Evolutionary conservation across 2,888 invertebrate genomes (phyloP), one percentile per base, ranked within the genome.

Genomic region (Andrena haemorrhoa): DNA sequence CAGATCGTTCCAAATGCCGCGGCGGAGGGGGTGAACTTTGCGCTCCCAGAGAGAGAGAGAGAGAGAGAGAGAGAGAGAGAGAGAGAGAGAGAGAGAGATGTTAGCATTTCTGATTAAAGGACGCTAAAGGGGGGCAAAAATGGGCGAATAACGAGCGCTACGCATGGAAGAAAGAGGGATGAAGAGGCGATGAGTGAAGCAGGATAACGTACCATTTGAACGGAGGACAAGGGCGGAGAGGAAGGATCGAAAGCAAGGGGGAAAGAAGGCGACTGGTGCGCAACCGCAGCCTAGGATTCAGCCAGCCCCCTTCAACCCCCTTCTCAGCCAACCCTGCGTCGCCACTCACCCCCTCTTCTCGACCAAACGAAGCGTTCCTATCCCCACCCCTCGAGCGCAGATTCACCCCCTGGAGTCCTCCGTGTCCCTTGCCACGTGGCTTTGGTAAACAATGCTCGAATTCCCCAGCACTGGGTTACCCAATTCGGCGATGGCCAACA

Each of bases 361-460:
- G 26, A 51, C 53, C 63, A n/a, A 69, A 47, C 65, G 79, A 73
- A 82, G 82, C 81, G 79, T 58, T 82, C 64, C 53, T 8, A 63
- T 61, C 81, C 83, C 85, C 66, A 63, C 79, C 65, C 68, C 53
- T 35, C 56, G 56, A 29, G 29, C 83, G 31, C 72, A 53, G 74
- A 79, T 81, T 79, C 79, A 58, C 72, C 51, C 64, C 85, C 76
- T 71, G 58, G 71, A 81, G 80, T 75, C 79, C 77, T 56, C 84
- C 51, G 63, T 60, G 65, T 73, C 41, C 31, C 64, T 12, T 74
- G 84, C 90, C 90, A 91, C 90, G 91, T 91, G 90, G 86, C 88
- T 78, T 82, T 87, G 77, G 90, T 90, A 91, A 90, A 90, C 90
- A 90, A 88, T 83, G 76, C 74, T 63, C 41, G 74, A 83, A 85